phyloP scores from a whole-genome alignment of 2,888 invertebrate genomes.

The Bugula neritina region DNA sequence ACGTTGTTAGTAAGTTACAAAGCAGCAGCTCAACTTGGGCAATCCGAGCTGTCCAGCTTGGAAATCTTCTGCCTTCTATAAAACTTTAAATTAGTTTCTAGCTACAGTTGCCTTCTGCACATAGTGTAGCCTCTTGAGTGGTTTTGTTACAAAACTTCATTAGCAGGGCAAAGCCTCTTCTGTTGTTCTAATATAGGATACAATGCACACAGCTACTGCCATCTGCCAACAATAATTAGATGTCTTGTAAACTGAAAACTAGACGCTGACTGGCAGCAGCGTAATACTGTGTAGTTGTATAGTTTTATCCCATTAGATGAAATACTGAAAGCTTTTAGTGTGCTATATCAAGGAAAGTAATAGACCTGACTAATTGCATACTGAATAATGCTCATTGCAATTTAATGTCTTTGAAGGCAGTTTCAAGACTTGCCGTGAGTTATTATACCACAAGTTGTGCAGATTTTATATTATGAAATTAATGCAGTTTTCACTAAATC shows the following conservation, averaged over 20 bases:
- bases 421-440: conserved; percentile 1
- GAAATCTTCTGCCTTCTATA: too few species aligned
- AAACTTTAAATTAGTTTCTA: conserved; percentile 2
- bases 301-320: conserved; percentile 14
- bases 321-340: conserved; percentile 18
- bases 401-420: neutral
- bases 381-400: conserved; percentile 1
- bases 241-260: conserved; percentile 11
- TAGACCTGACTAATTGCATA: conserved; percentile 1
- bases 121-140: conserved; percentile 1
- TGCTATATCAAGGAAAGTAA: conserved; percentile 13
- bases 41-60: too few species aligned
- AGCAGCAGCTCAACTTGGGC: too few species aligned
- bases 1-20: too few species aligned
- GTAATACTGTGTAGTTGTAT: neutral
- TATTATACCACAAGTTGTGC: neutral
- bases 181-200: neutral
- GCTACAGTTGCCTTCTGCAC: conserved; percentile 1
- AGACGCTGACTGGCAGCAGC: too few species aligned
- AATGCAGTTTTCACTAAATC: too few species aligned
- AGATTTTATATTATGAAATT: neutral
- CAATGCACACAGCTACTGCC: neutral
- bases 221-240: conserved; percentile 23
- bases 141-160: conserved; percentile 20
- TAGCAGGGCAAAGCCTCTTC: conserved; percentile 5